These are phyloP conservation scores for Radopholus similis DNA, from an alignment of 1,140 invertebrate genomes.

Conservation along the genomic window DNA sequence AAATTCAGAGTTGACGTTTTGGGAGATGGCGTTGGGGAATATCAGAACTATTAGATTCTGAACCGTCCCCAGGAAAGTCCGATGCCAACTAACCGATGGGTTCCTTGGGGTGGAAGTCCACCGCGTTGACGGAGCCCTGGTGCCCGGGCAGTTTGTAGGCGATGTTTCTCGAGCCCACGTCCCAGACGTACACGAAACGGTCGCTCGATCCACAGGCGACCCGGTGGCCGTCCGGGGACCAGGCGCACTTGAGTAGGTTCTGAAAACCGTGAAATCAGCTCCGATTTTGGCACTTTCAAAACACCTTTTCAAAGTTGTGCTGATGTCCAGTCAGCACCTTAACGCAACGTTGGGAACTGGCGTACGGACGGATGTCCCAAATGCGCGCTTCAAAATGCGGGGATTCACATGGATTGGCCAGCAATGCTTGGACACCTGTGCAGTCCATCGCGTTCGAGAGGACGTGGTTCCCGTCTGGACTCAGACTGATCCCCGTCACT, in stretches of 20 bases:
- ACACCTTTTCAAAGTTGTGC: conserved; percentile 85
- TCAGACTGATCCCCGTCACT: conserved; percentile 83
- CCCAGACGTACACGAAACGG: conserved; percentile 92
- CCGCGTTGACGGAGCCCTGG: conserved; percentile 91
- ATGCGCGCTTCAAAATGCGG: conserved; percentile 63
- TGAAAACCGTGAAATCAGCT: conserved; percentile 43
- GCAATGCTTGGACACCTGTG: conserved; percentile 66
- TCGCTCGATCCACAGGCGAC: conserved; percentile 84
- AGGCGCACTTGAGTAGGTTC: conserved; percentile 79
- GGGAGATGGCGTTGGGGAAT: no score
- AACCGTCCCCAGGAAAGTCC: conserved; percentile 1
- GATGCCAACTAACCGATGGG: conserved; percentile 71
- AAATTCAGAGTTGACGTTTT: conserved; percentile 58
- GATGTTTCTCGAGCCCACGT: conserved; percentile 79
- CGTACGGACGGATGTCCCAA: conserved; percentile 72
- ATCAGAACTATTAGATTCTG: background rate
- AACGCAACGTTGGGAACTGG: conserved; percentile 82
- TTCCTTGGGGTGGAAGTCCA: conserved; percentile 90
- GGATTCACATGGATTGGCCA: conserved; percentile 2
- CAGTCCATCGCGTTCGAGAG: conserved; percentile 97
- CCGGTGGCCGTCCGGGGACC: conserved; percentile 78
- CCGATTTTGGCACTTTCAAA: background rate
- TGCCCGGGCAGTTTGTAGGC: conserved; percentile 96
- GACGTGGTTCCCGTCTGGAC: conserved; percentile 86
- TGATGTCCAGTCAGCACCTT: conserved; percentile 88